These are phyloP conservation scores for Parnassius smintheus DNA, from an alignment of 2,888 invertebrate genomes.

Conservation along the genomic window DNA sequence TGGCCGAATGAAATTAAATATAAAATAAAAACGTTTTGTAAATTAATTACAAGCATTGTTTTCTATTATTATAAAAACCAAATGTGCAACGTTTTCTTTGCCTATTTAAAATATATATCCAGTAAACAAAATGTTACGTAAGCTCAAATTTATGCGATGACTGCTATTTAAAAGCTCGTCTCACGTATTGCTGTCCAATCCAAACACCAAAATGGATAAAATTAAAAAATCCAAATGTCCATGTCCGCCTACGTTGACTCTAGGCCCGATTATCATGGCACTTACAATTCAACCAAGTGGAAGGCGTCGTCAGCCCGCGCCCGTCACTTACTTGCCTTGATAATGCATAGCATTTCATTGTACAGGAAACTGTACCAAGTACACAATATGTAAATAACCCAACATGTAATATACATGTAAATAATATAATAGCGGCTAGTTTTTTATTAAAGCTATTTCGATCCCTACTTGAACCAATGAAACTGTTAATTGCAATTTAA, in stretches of 20 bases:
- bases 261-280: conserved; percentile 29
- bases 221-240: conserved; percentile 24
- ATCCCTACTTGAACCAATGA: too few species aligned
- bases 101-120: not conserved
- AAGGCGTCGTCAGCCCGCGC: conserved; percentile 27
- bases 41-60: not conserved
- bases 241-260: conserved; percentile 31
- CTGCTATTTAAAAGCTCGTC: conserved; percentile 10
- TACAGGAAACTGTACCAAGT: conserved; percentile 54
- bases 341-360: conserved; percentile 53
- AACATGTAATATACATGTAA: not conserved
- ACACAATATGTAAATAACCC: conserved; percentile 1
- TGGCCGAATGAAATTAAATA: not conserved
- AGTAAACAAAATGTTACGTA: not conserved
- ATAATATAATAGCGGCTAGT: too few species aligned
- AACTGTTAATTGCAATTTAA: too few species aligned
- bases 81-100: not conserved
- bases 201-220: conserved; percentile 18
- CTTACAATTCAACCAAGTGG: conserved; percentile 32
- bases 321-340: conserved; percentile 63
- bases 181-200: conserved; percentile 7
- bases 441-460: too few species aligned
- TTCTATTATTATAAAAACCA: not conserved
- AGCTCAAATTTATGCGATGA: not conserved
- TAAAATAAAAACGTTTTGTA: too few species aligned